These are phyloP conservation scores for Albula glossodonta DNA, from an alignment of 2,113 vertebrate genomes.

Conservation along the genomic window DNA sequence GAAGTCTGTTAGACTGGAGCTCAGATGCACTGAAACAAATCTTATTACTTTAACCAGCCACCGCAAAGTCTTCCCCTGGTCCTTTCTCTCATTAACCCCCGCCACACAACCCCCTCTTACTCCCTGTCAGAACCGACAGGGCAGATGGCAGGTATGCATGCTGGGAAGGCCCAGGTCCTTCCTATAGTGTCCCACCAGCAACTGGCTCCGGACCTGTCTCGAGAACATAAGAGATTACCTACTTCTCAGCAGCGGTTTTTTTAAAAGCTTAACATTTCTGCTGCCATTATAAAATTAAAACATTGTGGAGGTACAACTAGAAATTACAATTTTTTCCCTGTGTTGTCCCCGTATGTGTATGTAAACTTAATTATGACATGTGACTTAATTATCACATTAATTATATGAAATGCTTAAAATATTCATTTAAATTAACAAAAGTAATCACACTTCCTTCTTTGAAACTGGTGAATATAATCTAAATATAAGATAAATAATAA, in stretches of 20 bases:
- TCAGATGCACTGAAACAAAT: conserved; percentile 84
- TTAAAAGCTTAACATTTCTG: neutral
- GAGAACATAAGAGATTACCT: neutral
- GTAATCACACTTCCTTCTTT: no score
- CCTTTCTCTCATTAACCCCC: conserved; percentile 59
- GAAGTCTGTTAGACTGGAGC: conserved; percentile 84
- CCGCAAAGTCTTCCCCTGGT: conserved; percentile 72
- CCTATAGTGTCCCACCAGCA: conserved; percentile 39
- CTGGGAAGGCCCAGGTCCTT: conserved; percentile 45
- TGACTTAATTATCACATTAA: no score
- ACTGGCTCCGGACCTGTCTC: neutral
- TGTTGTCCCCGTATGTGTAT: no score
- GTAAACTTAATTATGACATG: no score
- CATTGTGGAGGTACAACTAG: neutral
- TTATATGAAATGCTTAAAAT: no score
- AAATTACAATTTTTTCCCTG: neutral
- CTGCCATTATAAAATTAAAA: neutral
- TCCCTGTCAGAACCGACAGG: conserved; percentile 57
- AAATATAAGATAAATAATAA: no score
- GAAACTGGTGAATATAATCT: no score
- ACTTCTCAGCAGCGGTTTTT: neutral
- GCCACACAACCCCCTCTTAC: no score
- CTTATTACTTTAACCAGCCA: conserved; percentile 77
- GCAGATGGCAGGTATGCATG: conserved; percentile 52
- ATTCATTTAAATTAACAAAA: no score